phyloP scores from a whole-genome alignment of 2,113 vertebrate species.

The Petrocephalus zakoni region DNA sequence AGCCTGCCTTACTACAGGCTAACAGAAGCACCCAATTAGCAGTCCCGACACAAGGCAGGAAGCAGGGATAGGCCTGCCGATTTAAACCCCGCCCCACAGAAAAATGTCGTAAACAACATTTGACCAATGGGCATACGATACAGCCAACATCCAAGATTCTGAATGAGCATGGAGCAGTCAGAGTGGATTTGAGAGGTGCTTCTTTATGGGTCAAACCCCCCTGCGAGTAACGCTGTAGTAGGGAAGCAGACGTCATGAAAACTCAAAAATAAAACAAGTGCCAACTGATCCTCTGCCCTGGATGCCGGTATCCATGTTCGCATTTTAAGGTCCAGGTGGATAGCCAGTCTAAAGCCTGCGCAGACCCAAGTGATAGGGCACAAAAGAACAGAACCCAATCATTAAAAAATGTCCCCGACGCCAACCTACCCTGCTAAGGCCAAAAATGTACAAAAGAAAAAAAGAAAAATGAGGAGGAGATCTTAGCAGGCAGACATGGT shows the following conservation, averaged over 20 bases:
- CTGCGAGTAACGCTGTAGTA: background rate
- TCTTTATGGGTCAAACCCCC: background rate
- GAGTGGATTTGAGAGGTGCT: background rate
- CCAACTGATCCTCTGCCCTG: slow-evolving; percentile 2
- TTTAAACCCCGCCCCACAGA: background rate
- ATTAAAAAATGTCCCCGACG: background rate
- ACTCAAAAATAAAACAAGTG: slow-evolving; percentile 1
- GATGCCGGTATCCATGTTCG: background rate
- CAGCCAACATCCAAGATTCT: background rate
- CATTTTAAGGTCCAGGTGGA: background rate
- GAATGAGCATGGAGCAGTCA: background rate
- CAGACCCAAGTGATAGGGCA: background rate
- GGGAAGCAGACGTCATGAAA: background rate
- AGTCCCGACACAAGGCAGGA: background rate
- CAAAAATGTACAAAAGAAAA: slow-evolving; percentile 17
- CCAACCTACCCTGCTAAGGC: background rate
- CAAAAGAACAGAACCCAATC: background rate
- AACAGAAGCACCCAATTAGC: background rate
- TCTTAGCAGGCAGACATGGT: slow-evolving; percentile 12
- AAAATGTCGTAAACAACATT: background rate
- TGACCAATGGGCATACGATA: background rate
- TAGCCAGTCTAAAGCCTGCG: background rate
- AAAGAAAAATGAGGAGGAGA: background rate
- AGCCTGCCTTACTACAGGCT: background rate
- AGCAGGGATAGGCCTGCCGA: background rate